Evolutionary conservation across 2,797 vertebrate species (phyloP), one percentile per base, ranked within the genome.

Genomic region (Lepidocolaptes lacrymiger): DNA sequence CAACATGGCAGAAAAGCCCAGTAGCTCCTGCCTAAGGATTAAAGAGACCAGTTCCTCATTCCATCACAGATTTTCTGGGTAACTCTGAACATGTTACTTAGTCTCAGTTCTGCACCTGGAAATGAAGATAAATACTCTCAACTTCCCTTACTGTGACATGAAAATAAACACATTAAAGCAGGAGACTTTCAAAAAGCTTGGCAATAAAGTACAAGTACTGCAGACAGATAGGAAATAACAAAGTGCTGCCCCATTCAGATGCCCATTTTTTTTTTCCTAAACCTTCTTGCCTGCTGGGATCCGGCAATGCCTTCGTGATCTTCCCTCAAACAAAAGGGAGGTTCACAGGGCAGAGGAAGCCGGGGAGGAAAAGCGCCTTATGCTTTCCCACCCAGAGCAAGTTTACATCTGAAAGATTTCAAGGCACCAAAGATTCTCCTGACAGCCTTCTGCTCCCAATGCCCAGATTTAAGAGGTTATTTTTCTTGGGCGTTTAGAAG

Each of bases 101-200:
- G 63, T n/a, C 46, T 82, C 44, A 51, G 41, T 64, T 94, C 92
- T 80, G 61, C 89, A 95, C 91, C 78, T 95, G 95, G 91, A 96
- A 97, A 93, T 77, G 84, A 96, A 96, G 91, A 96, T 83, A 93
- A 95, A 95, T 92, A 62, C 75, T 93, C 59, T 4, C 74, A 88
- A 81, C 92, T 97, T 96, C 94, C 93, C 80, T 85, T 72, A 80
- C 81, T 83, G 68, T 55, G 85, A 91, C 85, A 88, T n/a, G 72
- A 96, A 96, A 97, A 95, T 87, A 96, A 96, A 92, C 93, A 94
- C 78, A 79, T 69, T 86, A 95, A 94, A 85, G 24, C 59, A 85
- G 74, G 34, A 94, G 89, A 66, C 84, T 91, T 95, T 95, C 88
- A 88, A 91, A 91, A 10, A 77, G 56, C 72, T 94, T 93, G 89